Percentiles rank a stretch among this genome's conserved stretches.
Evolutionary conservation across 2,888 invertebrate species (phyloP).

Genomic region (Chrysina gloriosa): DNA sequence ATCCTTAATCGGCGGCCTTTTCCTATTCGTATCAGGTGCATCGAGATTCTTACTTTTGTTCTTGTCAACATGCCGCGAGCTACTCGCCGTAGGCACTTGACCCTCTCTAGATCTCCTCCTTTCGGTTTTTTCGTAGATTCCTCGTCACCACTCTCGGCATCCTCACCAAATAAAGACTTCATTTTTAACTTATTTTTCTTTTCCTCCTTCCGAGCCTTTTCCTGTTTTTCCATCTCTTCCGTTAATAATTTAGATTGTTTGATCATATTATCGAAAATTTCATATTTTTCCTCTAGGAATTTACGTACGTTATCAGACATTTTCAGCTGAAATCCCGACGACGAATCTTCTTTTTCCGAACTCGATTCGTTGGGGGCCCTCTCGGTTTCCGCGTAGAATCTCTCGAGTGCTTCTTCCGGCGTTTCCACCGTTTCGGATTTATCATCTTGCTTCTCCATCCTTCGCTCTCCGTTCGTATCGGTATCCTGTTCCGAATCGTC

Average conservation of each 20-base stretch:
- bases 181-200: conserved; percentile 38
- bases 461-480: not conserved
- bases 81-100: conserved; percentile 8
- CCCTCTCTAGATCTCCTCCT: not conserved
- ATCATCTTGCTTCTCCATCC: not conserved
- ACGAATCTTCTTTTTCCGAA: not conserved
- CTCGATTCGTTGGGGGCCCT: not conserved
- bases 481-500: not conserved
- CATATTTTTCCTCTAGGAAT: conserved; percentile 40
- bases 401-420: conserved; percentile 8
- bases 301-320: conserved; percentile 39
- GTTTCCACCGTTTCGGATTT: not conserved
- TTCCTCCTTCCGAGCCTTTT: conserved; percentile 16
- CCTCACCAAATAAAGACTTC: conserved; percentile 50
- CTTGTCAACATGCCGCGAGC: conserved; percentile 7
- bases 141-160: conserved; percentile 44
- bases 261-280: conserved; percentile 42
- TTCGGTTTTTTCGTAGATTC: not conserved
- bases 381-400: not conserved
- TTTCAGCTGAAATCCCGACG: conserved; percentile 14
- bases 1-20: conserved; percentile 34
- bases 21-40: conserved; percentile 26
- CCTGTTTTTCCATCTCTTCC: conserved; percentile 26
- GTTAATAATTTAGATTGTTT: conserved; percentile 34
- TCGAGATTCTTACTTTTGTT: conserved; percentile 1